Evolutionary conservation across 2,888 invertebrate genomes (phyloP), one percentile per base, ranked within the genome.

Genomic region (Frankliniella fusca): DNA sequence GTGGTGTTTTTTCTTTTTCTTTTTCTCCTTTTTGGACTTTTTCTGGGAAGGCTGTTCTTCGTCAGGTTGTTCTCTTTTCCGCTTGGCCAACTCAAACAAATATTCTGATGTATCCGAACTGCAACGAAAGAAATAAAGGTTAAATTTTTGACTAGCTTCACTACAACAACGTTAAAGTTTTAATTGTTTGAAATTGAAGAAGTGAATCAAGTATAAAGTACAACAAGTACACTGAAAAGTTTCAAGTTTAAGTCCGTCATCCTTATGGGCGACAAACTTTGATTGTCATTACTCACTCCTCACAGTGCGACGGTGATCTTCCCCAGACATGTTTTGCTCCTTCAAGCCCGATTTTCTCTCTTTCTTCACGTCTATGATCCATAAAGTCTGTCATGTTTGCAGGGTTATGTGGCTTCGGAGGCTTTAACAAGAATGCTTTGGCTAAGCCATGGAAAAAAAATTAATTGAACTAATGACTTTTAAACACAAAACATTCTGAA

Each of bases 261-360:
- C 28, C 50, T 27, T 65, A 18, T 38, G 83, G 81, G 81, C 38
- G 28, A 20, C 80, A 54, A 70, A 65, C 50, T 81, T 48, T 82
- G 48, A 79, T 61, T 82, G 23, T 48, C 18, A 48, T 48, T 9
- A 90, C 92, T 89, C 89, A 94, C 92, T 93, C 92, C 84, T 92
- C 91, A 49, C 87, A 85, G 84, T 91, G 90, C 0, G 90, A 86
- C 0, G 95, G 95, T 2, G 94, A 94, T 87, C 92, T 92, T 49
- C 92, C 93, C 95, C 95, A 95, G 81, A 94, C 90, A 83, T 91
- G 90, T 3, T 91, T 89, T 28, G 92, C 91, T 12, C 94, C 94
- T 83, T 92, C 88, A 85, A 92, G 90, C 1, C 95, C 94, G 80
- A 95, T 93, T 84, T 91, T 89, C 86, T 95, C 95, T 80, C 95